Percentiles rank a stretch among this genome's conserved stretches.
phyloP scores from a whole-genome alignment of 1,140 invertebrate species.

The Araneus ventricosus region DNA sequence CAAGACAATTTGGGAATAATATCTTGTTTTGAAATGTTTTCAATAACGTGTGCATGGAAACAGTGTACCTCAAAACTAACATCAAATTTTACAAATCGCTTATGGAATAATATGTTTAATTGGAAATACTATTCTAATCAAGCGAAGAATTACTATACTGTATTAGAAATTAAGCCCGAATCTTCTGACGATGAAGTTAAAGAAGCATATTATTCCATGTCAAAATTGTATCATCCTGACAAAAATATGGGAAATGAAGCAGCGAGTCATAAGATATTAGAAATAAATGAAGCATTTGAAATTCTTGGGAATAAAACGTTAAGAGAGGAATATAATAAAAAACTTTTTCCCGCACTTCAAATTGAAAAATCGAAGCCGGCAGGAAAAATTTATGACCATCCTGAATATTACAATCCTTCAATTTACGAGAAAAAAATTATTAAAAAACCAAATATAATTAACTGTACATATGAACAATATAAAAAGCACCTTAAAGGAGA shows the following conservation, averaged over 20 bases:
- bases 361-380: neutral
- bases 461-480: slow-evolving; percentile 31
- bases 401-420: slow-evolving; percentile 41
- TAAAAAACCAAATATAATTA: neutral
- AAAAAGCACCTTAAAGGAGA: slow-evolving; percentile 36
- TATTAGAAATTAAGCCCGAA: slow-evolving; percentile 85
- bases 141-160: slow-evolving; percentile 84
- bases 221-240: slow-evolving; percentile 94
- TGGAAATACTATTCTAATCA: neutral
- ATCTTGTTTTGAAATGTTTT: neutral
- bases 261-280: slow-evolving; percentile 86
- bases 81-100: neutral
- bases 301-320: slow-evolving; percentile 87
- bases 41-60: neutral
- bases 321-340: slow-evolving; percentile 90
- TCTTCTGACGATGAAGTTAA: slow-evolving; percentile 92
- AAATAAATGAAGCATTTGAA: slow-evolving; percentile 92
- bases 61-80: neutral
- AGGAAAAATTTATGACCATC: slow-evolving; percentile 47
- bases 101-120: neutral
- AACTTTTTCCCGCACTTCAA: slow-evolving; percentile 78
- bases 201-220: slow-evolving; percentile 91
- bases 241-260: slow-evolving; percentile 84
- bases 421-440: neutral
- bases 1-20: too few species aligned